phyloP scores from a whole-genome alignment of 2,888 invertebrate species.

The Tryphoninae sp. region DNA sequence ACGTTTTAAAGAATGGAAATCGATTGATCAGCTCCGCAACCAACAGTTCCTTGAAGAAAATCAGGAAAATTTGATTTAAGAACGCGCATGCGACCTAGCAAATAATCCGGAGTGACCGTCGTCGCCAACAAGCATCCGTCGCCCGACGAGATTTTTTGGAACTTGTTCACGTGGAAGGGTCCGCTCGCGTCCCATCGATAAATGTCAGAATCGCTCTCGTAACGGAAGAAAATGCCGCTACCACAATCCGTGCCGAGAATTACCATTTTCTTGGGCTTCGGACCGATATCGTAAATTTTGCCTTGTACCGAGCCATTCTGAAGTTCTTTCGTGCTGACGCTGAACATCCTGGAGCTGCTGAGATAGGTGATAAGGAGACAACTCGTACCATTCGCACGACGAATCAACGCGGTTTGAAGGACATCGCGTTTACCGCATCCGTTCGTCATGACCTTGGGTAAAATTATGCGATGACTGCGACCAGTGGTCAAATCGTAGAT shows the following conservation, averaged over 20 bases:
- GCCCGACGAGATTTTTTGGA: constrained; percentile 83
- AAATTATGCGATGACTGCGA: constrained; percentile 85
- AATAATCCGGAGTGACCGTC: constrained; percentile 84
- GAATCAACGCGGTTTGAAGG: constrained; percentile 86
- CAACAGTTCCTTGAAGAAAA: constrained; percentile 85
- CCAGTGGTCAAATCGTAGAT: constrained; percentile 86
- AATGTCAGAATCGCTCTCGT: constrained; percentile 84
- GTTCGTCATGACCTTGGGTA: constrained; percentile 83
- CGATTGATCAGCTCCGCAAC: constrained; percentile 85
- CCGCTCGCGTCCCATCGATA: constrained; percentile 84
- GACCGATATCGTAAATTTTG: constrained; percentile 83
- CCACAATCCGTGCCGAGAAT: constrained; percentile 86
- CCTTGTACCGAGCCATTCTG: constrained; percentile 84
- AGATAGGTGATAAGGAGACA: constrained; percentile 86
- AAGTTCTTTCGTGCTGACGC: constrained; percentile 85
- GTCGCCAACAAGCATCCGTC: constrained; percentile 83
- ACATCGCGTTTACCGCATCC: constrained; percentile 84
- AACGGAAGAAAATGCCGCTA: constrained; percentile 84
- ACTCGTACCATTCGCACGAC: constrained; percentile 83
- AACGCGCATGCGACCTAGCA: constrained; percentile 83
- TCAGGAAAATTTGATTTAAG: constrained; percentile 86
- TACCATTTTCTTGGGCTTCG: constrained; percentile 84
- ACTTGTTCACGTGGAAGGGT: constrained; percentile 81
- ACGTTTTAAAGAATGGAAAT: constrained; percentile 76
- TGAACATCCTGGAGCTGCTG: constrained; percentile 85